A percentile compares a stretch with the other conserved stretches of the same genome.
Evolutionary conservation across 1,140 invertebrate species (phyloP).

Genomic region (Chionoecetes opilio): DNA sequence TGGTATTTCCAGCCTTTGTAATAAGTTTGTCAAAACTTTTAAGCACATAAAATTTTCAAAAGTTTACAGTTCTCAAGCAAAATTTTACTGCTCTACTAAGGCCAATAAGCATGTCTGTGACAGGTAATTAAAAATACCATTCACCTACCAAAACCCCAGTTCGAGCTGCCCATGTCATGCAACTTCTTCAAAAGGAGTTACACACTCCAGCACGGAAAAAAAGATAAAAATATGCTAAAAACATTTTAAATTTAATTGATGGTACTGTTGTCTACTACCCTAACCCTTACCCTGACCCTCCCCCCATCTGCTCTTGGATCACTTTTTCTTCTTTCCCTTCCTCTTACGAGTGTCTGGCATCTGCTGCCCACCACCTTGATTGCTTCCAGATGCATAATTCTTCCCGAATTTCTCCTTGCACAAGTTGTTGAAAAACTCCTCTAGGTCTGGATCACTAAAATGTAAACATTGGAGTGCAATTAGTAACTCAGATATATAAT

Average conservation of each 20-base stretch:
- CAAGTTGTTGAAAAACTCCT: slow-evolving; percentile 87
- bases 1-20: neutral
- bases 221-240: slow-evolving; percentile 5
- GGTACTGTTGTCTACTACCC: slow-evolving; percentile 25
- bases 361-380: slow-evolving; percentile 82
- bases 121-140: slow-evolving; percentile 53
- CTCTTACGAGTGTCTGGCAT: slow-evolving; percentile 82
- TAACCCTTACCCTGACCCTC: slow-evolving; percentile 36
- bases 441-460: slow-evolving; percentile 87
- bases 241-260: slow-evolving; percentile 48
- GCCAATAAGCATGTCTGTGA: neutral
- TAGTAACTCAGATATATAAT: slow-evolving; percentile 71
- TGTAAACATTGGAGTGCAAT: slow-evolving; percentile 61
- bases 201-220: slow-evolving; percentile 9
- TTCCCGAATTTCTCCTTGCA: slow-evolving; percentile 84
- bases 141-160: slow-evolving; percentile 63
- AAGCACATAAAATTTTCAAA: neutral
- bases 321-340: slow-evolving; percentile 81
- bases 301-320: slow-evolving; percentile 36
- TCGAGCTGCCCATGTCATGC: slow-evolving; percentile 54
- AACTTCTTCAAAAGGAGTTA: slow-evolving; percentile 48
- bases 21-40: neutral
- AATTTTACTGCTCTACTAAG: slow-evolving; percentile 57
- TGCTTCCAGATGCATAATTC: slow-evolving; percentile 77
- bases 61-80: neutral